These are phyloP conservation scores for Laothoe populi DNA, from an alignment of 2,888 invertebrate species.

Conservation along the genomic window DNA sequence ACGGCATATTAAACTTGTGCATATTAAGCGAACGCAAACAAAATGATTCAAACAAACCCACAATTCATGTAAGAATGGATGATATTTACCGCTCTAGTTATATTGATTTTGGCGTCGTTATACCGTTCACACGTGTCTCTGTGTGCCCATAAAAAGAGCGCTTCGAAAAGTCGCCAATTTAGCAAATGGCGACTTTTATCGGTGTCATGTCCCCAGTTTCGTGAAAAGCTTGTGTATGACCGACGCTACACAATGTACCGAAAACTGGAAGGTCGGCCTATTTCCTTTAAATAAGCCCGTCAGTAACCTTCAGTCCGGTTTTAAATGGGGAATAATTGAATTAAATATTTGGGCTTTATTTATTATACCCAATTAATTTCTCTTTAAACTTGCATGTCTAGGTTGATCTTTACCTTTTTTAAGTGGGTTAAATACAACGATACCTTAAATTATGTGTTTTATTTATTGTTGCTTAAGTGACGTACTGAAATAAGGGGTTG, in stretches of 20 bases:
- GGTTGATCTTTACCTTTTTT: background rate
- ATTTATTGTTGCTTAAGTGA: too few species aligned
- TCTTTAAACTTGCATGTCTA: background rate
- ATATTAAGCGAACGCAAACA: slow-evolving; percentile 19
- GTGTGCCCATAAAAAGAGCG: slow-evolving; percentile 24
- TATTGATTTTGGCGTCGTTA: slow-evolving; percentile 22
- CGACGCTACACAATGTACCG: slow-evolving; percentile 24
- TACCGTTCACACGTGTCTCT: slow-evolving; percentile 22
- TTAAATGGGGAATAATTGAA: background rate
- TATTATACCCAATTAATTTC: background rate
- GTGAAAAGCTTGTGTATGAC: slow-evolving; percentile 39
- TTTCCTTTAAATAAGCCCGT: background rate
- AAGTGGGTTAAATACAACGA: too few species aligned
- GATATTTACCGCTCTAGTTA: slow-evolving; percentile 11
- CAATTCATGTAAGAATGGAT: slow-evolving; percentile 15
- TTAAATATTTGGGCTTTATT: background rate
- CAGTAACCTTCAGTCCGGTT: background rate
- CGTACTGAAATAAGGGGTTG: too few species aligned
- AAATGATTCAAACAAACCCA: slow-evolving; percentile 11
- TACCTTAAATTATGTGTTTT: too few species aligned
- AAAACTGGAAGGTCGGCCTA: background rate
- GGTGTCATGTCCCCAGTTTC: slow-evolving; percentile 41
- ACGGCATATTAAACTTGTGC: slow-evolving; percentile 21
- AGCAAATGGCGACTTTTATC: slow-evolving; percentile 45
- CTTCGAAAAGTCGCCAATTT: slow-evolving; percentile 38